A percentile compares a stretch with the other conserved stretches of the same genome.
Evolutionary conservation across 2,888 invertebrate genomes (phyloP).

Genomic region (Margaritifera margaritifera): DNA sequence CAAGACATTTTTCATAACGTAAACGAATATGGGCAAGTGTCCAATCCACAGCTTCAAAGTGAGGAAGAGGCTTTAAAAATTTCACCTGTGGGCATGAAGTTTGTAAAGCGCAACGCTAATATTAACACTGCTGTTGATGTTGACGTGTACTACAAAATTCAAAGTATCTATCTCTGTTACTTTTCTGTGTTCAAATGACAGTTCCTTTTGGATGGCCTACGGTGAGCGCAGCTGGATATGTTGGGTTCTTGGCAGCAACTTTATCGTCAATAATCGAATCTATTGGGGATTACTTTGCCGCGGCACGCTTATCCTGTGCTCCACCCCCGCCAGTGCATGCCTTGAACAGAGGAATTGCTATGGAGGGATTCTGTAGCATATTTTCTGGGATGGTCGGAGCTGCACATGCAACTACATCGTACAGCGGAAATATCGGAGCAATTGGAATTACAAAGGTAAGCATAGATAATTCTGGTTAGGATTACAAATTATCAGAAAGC

Average conservation of each 20-base stretch:
- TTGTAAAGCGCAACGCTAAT: no score
- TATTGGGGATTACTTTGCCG: conserved; percentile 91
- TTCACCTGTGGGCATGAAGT: no score
- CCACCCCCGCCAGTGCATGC: conserved; percentile 89
- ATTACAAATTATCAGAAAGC: no score
- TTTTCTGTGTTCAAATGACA: conserved; percentile 71
- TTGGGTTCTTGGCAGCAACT: conserved; percentile 64
- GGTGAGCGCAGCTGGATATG: conserved; percentile 59
- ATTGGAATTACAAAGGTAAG: conserved; percentile 91
- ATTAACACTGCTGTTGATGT: no score
- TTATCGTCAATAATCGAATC: conserved; percentile 66
- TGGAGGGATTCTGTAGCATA: conserved; percentile 87
- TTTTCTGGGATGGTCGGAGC: conserved; percentile 89
- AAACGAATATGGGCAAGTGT: no score
- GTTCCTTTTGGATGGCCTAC: conserved; percentile 69
- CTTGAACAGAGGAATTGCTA: conserved; percentile 81
- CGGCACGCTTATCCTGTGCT: conserved; percentile 81
- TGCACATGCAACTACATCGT: conserved; percentile 90
- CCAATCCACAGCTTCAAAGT: no score
- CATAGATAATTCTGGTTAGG: no score
- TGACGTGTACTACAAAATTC: no score
- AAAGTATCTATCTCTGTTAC: no score
- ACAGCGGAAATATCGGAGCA: conserved; percentile 91
- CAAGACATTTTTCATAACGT: no score
- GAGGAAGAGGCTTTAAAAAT: no score